A percentile compares a stretch with the other conserved stretches of the same genome.
Evolutionary conservation across 2,113 vertebrate species (phyloP).

Genomic region (Xiphias gladius): DNA sequence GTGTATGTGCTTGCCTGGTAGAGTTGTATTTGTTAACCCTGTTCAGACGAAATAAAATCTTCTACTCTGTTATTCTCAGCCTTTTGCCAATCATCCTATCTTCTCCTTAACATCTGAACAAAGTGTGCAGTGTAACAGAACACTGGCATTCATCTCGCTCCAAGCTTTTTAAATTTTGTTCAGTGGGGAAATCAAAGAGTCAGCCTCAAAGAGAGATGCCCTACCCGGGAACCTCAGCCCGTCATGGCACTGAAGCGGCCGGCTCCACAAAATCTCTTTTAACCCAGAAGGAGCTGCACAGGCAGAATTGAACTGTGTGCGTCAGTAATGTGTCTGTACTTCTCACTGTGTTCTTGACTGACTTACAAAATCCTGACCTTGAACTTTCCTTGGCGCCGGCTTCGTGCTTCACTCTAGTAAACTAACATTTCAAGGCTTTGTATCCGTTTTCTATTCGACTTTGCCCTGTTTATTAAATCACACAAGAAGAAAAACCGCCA

Average conservation of each 20-base stretch:
- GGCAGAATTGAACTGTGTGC: not conserved
- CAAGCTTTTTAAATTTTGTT: slow-evolving; percentile 34
- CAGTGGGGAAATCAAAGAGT: slow-evolving; percentile 57
- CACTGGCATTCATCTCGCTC: not conserved
- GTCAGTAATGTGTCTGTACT: not conserved
- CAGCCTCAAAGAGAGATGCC: slow-evolving; percentile 55
- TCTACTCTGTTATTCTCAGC: slow-evolving; percentile 64
- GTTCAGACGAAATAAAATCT: slow-evolving; percentile 78
- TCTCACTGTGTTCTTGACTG: not conserved
- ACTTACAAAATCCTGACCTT: not conserved
- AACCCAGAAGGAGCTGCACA: slow-evolving; percentile 12
- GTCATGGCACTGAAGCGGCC: slow-evolving; percentile 3
- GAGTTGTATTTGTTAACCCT: slow-evolving; percentile 66
- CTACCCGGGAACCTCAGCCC: slow-evolving; percentile 22
- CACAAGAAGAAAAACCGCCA: slow-evolving; percentile 10
- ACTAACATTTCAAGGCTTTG: not conserved
- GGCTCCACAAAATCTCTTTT: slow-evolving; percentile 43
- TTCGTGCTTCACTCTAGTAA: not conserved
- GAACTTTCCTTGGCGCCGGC: slow-evolving; percentile 1
- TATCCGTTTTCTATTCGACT: not conserved
- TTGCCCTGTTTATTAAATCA: slow-evolving; percentile 17
- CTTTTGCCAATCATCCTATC: slow-evolving; percentile 33
- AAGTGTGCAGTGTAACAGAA: not conserved
- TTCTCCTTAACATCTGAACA: slow-evolving; percentile 31
- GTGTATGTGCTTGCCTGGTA: slow-evolving; percentile 59